phyloP scores from a whole-genome alignment of 1,140 invertebrate species.

The Stegodyphus mimosarum region DNA sequence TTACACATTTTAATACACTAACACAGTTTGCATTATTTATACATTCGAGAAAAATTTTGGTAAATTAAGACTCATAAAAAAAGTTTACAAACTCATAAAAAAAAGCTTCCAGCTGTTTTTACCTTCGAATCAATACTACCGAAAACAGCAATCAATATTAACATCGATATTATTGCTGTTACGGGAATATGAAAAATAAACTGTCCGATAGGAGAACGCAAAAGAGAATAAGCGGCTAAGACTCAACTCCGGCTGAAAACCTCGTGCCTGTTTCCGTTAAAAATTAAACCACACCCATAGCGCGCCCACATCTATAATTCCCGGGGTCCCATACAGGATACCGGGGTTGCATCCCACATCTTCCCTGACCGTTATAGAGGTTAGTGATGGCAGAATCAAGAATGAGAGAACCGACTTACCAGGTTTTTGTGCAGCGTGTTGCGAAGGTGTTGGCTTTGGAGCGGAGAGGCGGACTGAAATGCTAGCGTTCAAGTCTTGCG shows the following conservation, averaged over 20 bases:
- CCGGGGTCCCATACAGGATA: neutral
- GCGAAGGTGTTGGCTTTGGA: neutral
- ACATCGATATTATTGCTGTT: too few species aligned
- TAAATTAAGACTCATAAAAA: too few species aligned
- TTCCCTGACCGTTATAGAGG: neutral
- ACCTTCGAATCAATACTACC: too few species aligned
- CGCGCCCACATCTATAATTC: neutral
- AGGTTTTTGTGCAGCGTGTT: neutral
- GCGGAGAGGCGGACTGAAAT: constrained; percentile 2
- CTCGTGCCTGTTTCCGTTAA: constrained; percentile 9
- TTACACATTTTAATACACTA: too few species aligned
- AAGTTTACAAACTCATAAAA: too few species aligned
- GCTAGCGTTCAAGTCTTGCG: neutral
- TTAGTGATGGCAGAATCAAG: neutral
- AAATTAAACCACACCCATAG: constrained; percentile 8
- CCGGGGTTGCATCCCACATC: too few species aligned
- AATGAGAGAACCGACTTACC: neutral
- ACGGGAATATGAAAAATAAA: too few species aligned
- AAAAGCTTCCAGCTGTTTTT: too few species aligned
- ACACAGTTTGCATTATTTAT: too few species aligned
- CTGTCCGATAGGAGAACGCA: too few species aligned
- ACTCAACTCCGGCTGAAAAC: neutral
- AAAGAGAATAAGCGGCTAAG: neutral
- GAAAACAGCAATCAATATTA: too few species aligned
- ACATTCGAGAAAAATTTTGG: too few species aligned